Base-by-base conservation (phyloP, 2,888 invertebrate genomes). In the Anarsia innoxiella region DNA sequence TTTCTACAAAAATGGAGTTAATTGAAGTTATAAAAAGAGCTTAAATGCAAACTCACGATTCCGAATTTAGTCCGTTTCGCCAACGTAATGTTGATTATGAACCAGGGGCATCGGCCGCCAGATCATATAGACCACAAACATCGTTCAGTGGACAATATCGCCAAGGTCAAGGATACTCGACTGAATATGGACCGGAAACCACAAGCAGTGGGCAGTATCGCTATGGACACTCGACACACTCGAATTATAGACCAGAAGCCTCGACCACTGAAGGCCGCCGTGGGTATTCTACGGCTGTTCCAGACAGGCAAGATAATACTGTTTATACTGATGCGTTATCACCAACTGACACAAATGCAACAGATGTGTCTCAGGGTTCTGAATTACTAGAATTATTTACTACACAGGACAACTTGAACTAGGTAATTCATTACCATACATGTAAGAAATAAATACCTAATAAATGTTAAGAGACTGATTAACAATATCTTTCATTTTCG, bases 1-100 rank as follows among this genome's bases (percentile, higher is more conserved):
- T 50, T 52, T 52, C 47, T 50, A 49, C 48, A 46, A 52, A 50
- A 52, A 52, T 50, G 43, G 50, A 50, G 48, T 52, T 54, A 48
- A 51, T 49, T 49, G 44, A 51, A 48, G 49, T 51, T 41, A 52
- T 49, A 50, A 52, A 54, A 53, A 49, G 45, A 49, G 49, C 52
- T 50, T 44, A 46, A 44, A 49, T 49, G 47, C 28, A 45, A 48
- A 47, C 51, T 48, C 46, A 46, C 42, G 48, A 49, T 49, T 48
- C 41, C 45, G 46, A 44, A 43, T 44, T 48, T 45, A 19, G 19
- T 19, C 19, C 19, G 19, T 19, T 19, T 49, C 46, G 52, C 49
- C 44, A 57, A 46, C 41, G 54, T 51, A 29, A 41, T 45, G 41
- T 48, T 47, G 46, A 47, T 49, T 49, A 49, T 49, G 45, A 49